Percentiles rank a stretch among this genome's conserved stretches.
These are phyloP conservation scores for Brachyptera putata DNA, from an alignment of 2,888 invertebrate species.

Conservation along the genomic window DNA sequence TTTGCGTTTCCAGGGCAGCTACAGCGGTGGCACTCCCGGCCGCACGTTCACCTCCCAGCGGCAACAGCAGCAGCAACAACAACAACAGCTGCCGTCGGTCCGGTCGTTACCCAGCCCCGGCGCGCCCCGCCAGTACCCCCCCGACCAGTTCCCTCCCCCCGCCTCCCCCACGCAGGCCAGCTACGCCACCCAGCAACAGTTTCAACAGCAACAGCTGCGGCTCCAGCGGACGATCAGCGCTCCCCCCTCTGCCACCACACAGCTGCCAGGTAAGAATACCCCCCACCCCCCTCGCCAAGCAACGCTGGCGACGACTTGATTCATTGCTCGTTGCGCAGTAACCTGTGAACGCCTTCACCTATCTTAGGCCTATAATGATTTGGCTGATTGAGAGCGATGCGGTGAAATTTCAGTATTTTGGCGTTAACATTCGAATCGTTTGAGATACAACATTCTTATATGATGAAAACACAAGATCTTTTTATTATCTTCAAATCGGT, in stretches of 20 bases:
- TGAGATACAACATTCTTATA: too few relatives aligned
- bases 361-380: too few relatives aligned
- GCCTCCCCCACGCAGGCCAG: conserved; percentile 51
- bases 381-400: too few relatives aligned
- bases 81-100: conserved; percentile 33
- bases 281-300: background rate
- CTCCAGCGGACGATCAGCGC: conserved; percentile 57
- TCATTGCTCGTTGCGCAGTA: too few relatives aligned
- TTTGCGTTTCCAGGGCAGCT: conserved; percentile 35
- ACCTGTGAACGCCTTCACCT: too few relatives aligned
- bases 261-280: conserved; percentile 53
- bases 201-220: conserved; percentile 49
- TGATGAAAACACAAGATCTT: too few relatives aligned
- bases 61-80: conserved; percentile 31
- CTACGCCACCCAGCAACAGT: conserved; percentile 43
- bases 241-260: conserved; percentile 52
- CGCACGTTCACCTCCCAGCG: conserved; percentile 39
- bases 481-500: too few relatives aligned
- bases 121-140: conserved; percentile 53
- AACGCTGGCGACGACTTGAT: background rate
- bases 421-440: too few relatives aligned
- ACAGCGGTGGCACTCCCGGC: conserved; percentile 31
- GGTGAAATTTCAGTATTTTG: too few relatives aligned
- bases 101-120: conserved; percentile 52
- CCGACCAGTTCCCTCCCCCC: conserved; percentile 50